Base-by-base conservation (phyloP, 1,140 invertebrate species). In the Anastatus disparis region DNA sequence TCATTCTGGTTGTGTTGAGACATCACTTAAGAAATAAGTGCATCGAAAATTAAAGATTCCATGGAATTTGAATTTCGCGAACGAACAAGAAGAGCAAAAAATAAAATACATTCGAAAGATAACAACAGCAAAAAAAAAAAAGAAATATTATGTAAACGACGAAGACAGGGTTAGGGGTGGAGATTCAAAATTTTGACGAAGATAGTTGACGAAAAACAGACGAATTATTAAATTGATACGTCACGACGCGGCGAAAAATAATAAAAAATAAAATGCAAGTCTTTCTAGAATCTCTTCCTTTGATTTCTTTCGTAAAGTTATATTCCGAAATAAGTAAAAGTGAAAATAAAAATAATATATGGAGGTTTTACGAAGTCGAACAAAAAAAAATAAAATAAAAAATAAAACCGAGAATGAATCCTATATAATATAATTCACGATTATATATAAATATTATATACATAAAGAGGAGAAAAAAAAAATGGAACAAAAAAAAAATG, bases 381-480 rank as follows among this genome's bases (percentile, higher is more conserved):
- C 17, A 3, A 15, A 9, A 15, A 44, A 9, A 44, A 44, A 44
- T 9, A 44, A 15, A 15, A 44, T 15, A 44, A 15, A 44, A 44
- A 44, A 44, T 44, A n/a, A 71, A 69, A 56, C 44, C 44, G 53
- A 66, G 35, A n/a, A 71, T 64, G 70, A 71, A 71, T 71, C 70
- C 70, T 71, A 71, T 66, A 59, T 71, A 66, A 71, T 71, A 71
- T 71, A 71, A 71, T 66, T 71, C 55, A 59, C 55, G 55, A 71
- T 71, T 71, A 71, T 66, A 71, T 52, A 71, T 61, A 71, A 65
- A 71, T 71, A 71, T 66, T 65, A 71, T 66, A 66, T 71, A 71
- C 44, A 71, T 40, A 61, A 40, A 29, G 27, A 52, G n/a, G n/a
- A n/a, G n/a, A n/a, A n/a, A n/a, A n/a, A n/a, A n/a, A 27, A 44